A percentile compares a stretch with the other conserved stretches of the same genome.
phyloP scores from a whole-genome alignment of 2,797 vertebrate species.

The Masticophis lateralis region DNA sequence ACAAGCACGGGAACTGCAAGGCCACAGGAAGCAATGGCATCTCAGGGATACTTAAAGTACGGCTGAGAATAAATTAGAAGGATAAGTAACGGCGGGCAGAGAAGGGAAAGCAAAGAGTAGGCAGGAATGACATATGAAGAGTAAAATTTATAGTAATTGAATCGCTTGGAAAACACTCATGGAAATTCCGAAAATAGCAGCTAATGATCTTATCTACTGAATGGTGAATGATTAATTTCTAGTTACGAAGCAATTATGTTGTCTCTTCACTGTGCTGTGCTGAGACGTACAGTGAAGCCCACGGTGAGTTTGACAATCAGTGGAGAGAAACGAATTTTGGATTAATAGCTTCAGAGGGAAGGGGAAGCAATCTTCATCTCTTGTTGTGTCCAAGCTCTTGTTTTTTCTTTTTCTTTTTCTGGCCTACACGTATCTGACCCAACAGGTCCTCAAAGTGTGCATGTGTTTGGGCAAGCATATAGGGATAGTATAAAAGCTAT shows the following conservation, averaged over 20 bases:
- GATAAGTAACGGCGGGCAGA: constrained; percentile 30
- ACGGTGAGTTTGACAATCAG: background rate
- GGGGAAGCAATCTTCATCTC: constrained; percentile 5
- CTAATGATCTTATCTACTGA: background rate
- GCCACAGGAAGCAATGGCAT: background rate
- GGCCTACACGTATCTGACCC: background rate
- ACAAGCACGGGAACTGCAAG: background rate
- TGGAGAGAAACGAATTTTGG: constrained; percentile 9
- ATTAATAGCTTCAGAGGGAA: constrained; percentile 3
- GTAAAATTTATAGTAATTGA: constrained; percentile 22
- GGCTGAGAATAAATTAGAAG: constrained; percentile 11
- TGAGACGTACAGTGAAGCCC: constrained; percentile 20
- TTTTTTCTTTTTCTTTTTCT: constrained; percentile 5
- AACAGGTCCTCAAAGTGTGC: background rate
- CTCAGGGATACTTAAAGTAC: background rate
- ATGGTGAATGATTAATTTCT: constrained; percentile 9
- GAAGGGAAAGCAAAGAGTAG: constrained; percentile 34
- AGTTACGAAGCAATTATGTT: constrained; percentile 9
- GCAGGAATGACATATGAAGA: constrained; percentile 26
- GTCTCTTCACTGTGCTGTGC: constrained; percentile 14
- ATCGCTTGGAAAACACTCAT: constrained; percentile 29
- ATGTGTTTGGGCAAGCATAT: background rate
- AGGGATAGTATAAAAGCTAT: no score
- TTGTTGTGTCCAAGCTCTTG: background rate
- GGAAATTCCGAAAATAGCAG: constrained; percentile 16